Evolutionary conservation across 1,140 invertebrate genomes (phyloP).

Genomic region (Macrosteles quadrilineatus): DNA sequence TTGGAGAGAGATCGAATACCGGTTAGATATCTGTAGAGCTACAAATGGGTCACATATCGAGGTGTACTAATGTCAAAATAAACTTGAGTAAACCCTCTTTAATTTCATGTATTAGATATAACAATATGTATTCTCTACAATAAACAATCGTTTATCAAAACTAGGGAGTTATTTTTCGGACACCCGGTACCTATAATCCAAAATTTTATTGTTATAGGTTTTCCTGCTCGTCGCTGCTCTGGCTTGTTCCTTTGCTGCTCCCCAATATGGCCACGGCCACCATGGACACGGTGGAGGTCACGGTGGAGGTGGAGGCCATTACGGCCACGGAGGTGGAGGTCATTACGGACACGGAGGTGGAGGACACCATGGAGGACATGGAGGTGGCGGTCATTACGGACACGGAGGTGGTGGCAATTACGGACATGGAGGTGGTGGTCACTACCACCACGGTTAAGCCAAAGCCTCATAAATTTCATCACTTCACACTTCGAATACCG

Average conservation of each 20-base stretch:
- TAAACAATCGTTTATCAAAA: no score
- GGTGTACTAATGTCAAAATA: no score
- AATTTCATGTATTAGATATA: no score
- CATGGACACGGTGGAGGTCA: neutral
- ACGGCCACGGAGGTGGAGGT: neutral
- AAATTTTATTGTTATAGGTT: neutral
- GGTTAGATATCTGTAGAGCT: no score
- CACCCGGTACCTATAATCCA: no score
- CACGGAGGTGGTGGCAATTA: neutral
- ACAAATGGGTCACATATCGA: no score
- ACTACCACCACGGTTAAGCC: constrained; percentile 4
- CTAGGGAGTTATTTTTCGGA: no score
- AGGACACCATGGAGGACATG: neutral
- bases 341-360: neutral
- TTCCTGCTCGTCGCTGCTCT: neutral
- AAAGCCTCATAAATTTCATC: neutral
- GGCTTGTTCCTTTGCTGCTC: neutral
- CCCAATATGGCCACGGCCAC: constrained; percentile 1
- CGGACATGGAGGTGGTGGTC: constrained; percentile 5
- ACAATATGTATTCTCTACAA: no score
- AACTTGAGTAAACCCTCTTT: no score
- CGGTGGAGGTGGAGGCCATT: neutral
- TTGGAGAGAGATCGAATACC: no score
- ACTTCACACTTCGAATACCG: no score
- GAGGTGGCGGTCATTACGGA: neutral